Evolutionary conservation across 2,797 vertebrate species (phyloP), one percentile per base, ranked within the genome.

Genomic region (Acomys russatus): DNA sequence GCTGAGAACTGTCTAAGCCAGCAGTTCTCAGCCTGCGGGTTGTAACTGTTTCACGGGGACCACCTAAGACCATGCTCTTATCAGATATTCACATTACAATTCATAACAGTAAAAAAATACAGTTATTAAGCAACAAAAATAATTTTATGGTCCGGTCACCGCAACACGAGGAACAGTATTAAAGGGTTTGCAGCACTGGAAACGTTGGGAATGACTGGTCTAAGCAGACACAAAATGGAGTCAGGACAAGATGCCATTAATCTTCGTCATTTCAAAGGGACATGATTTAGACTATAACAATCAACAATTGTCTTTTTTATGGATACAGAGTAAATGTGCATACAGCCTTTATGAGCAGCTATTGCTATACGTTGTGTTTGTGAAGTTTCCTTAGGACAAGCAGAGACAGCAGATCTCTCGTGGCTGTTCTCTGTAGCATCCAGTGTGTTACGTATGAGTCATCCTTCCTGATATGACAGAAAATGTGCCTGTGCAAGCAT

Each of bases 401-500:
- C 23, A 9, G 71, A 63, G 64, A 59, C 51, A n/a, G 9, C 71
- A n/a, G 51, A 44, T 10, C 56, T 77, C 68, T n/a, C 28, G 1
- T 25, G 9, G 63, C 23, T 15, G 22, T 66, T 63, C 9, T 66
- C 79, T 78, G 73, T 82, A 85, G 70, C 17, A 11, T 51, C 28
- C 7, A 38, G 49, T 8, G 1, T 59, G 9, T 18, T 28, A 9
- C 17, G 70, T 85, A 38, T 76, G 22, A 90, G 79, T 83, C 28
- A 83, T 96, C 15, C 74, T 90, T 91, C 76, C 64, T 68, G 49
- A 66, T n/a, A 35, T 0, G 33, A 73, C 10, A 91, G 64, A 96
- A 77, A 38, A 79, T 10, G 7, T 73, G 28, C 61, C 15, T 66
- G 15, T 73, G 10, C 23, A 83, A 80, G 33, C 8, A 9, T 20